Evolutionary conservation across 2,113 vertebrate species (phyloP).

Genomic region (Triplophysa rosa): DNA sequence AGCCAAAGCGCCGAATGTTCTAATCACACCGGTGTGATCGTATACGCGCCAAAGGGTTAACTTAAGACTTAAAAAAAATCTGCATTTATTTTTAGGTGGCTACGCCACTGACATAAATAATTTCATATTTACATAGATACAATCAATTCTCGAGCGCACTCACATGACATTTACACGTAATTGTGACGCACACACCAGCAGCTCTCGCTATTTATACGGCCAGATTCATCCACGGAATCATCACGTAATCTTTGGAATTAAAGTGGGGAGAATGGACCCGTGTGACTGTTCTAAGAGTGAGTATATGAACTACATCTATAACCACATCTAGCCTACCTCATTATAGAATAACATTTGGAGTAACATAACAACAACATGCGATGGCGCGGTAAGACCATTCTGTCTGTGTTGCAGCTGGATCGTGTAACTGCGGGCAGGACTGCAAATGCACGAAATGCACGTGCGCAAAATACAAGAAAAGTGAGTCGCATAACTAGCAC

Average conservation of each 20-base stretch:
- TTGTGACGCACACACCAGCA: conserved; percentile 11
- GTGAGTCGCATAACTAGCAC: conserved; percentile 7
- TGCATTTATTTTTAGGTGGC: too few relatives aligned
- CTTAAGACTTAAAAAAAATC: too few relatives aligned
- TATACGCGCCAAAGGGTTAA: too few relatives aligned
- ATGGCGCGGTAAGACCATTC: neutral
- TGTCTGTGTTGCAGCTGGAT: conserved; percentile 26
- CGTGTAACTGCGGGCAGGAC: conserved; percentile 36
- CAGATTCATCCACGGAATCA: neutral
- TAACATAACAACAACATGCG: neutral
- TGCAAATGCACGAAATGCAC: conserved; percentile 45
- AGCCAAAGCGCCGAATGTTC: too few relatives aligned
- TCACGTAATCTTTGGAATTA: neutral
- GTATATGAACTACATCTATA: neutral
- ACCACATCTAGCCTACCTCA: neutral
- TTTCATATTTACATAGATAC: too few relatives aligned
- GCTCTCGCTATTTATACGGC: neutral
- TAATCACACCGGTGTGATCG: too few relatives aligned
- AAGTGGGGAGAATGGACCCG: conserved; percentile 30
- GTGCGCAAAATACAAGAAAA: conserved; percentile 28
- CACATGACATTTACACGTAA: conserved; percentile 3
- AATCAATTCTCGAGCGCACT: neutral
- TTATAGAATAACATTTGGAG: neutral
- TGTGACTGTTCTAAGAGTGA: conserved; percentile 41
- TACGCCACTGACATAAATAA: neutral